These are phyloP conservation scores for Camponotus vicinus DNA, from an alignment of 1,140 invertebrate species.

Conservation along the genomic window DNA sequence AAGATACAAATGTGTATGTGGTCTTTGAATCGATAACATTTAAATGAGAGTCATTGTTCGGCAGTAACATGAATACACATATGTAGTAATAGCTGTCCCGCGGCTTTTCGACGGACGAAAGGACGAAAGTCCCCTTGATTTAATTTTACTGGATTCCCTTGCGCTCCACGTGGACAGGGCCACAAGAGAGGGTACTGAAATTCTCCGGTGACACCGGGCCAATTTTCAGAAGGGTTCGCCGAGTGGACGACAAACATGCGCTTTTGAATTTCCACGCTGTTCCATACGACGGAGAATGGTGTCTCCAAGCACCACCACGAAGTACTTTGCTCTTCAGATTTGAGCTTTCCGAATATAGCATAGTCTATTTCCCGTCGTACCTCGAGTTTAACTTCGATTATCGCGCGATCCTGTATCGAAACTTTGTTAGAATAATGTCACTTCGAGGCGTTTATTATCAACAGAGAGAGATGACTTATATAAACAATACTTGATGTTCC, in stretches of 20 bases:
- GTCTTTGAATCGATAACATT: slow-evolving; percentile 41
- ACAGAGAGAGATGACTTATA: not conserved
- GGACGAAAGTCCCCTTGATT: slow-evolving; percentile 65
- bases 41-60: slow-evolving; percentile 29
- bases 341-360: slow-evolving; percentile 56
- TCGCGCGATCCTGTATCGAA: not conserved
- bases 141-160: slow-evolving; percentile 67
- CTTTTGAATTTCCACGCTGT: slow-evolving; percentile 74
- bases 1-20: not conserved
- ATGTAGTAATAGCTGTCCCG: slow-evolving; percentile 58
- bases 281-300: slow-evolving; percentile 65
- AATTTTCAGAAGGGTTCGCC: slow-evolving; percentile 76
- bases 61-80: not conserved
- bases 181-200: slow-evolving; percentile 69
- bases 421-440: not conserved
- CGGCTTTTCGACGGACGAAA: slow-evolving; percentile 46
- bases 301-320: slow-evolving; percentile 49
- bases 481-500: not conserved
- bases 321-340: slow-evolving; percentile 67
- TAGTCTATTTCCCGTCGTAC: slow-evolving; percentile 52
- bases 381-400: slow-evolving; percentile 50
- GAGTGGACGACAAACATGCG: slow-evolving; percentile 80
- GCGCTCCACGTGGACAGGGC: slow-evolving; percentile 51
- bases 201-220: slow-evolving; percentile 75
- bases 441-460: not conserved